Base-by-base conservation (phyloP, 2,888 invertebrate genomes). In the Drosophila hawaiiensis region DNA sequence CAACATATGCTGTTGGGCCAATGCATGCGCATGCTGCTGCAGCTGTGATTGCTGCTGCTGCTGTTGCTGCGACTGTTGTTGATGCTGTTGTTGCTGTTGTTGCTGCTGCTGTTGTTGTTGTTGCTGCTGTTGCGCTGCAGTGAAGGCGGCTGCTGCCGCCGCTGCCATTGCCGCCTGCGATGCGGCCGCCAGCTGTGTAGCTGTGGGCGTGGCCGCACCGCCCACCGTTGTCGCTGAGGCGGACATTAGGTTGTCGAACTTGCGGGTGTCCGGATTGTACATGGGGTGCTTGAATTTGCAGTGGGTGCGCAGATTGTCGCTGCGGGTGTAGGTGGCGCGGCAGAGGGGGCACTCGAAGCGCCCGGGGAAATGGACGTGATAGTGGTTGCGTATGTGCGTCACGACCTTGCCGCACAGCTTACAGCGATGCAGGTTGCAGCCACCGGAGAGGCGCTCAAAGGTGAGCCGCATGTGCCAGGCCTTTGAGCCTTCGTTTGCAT, bases 381-480 rank as follows among this genome's bases (percentile, higher is more conserved):
- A 97, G 95, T 97, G 97, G 95, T 97, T 97, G 94, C 97, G 96
- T 95, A 97, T 97, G 95, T 97, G 97, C 94, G 97, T 97, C 95
- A 97, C 97, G 95, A 97, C 97, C 96, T 97, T 97, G 94, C 97
- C 97, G 95, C 97, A 97, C 95, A 97, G 96, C 95, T 97, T 97
- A 96, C 97, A 97, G 94, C 97, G 97, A 95, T 97, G 97, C 95
- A 97, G 96, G 95, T 97, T 97, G 94, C 97, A 96, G 95, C 97
- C 97, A 94, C 97, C 97, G 94, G 97, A 97, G 95, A 97, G 96
- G 93, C 97, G 97, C 95, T 97, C 97, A 95, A 97, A 97, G 94
- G 97, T 97, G 95, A 97, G 96, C 95, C 97, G 97, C 97, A 97
- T 97, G 95, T 97, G 97, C 97, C 97, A 97, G 95, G 97, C 97